Evolutionary conservation across 2,888 invertebrate genomes (phyloP).

Genomic region (Apotomis turbidana): DNA sequence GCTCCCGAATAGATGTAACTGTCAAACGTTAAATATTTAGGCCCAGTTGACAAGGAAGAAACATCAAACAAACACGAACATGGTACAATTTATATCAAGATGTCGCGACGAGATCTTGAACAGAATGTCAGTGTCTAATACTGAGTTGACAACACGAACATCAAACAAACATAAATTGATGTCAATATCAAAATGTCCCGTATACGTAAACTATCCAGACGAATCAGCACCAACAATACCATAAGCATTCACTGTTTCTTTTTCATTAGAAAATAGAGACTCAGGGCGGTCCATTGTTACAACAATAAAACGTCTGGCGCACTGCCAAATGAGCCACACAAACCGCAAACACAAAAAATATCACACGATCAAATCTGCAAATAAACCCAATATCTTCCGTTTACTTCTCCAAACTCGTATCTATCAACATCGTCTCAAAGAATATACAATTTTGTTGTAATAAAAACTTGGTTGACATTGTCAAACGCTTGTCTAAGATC

Average conservation of each 20-base stretch:
- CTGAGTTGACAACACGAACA: neutral
- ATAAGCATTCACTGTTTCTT: constrained; percentile 41
- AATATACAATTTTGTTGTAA: neutral
- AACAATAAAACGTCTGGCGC: constrained; percentile 51
- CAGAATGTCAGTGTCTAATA: neutral
- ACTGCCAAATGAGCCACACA: constrained; percentile 51
- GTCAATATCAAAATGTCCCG: constrained; percentile 6
- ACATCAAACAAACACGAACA: no score
- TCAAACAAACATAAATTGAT: constrained; percentile 6
- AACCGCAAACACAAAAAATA: constrained; percentile 50
- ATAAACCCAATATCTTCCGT: constrained; percentile 39
- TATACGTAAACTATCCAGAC: constrained; percentile 14
- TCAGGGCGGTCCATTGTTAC: constrained; percentile 47
- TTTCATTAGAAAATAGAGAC: constrained; percentile 43
- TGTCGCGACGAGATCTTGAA: no score
- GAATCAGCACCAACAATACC: constrained; percentile 45
- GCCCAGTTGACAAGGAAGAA: no score
- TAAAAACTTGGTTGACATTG: neutral
- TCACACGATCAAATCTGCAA: constrained; percentile 47
- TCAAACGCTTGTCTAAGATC: neutral
- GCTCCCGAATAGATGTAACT: no score
- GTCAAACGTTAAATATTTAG: no score
- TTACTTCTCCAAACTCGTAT: neutral
- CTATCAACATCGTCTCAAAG: neutral
- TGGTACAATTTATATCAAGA: no score